Base-by-base conservation (phyloP, 1,140 invertebrate species). In the Colletes gigas region DNA sequence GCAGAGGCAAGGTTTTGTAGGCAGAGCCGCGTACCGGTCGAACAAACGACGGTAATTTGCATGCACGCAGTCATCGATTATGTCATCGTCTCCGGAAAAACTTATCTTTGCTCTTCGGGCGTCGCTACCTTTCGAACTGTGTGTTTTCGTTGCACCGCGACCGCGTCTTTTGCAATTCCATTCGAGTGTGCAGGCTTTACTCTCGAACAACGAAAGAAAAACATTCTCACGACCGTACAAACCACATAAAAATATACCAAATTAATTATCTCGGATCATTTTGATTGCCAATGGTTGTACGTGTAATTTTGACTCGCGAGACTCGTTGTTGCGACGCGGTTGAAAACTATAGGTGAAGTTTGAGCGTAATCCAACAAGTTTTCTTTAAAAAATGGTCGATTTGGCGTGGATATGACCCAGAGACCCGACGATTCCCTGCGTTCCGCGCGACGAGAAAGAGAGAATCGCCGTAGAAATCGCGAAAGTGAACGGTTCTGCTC, bases 401-500 rank as follows among this genome's bases (percentile, higher is more conserved):
- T 9, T 7, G 6, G 3, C 3, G 44, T 9, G 63, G 1, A 47
- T 30, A 30, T 30, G 30, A 30, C 30, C 30, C 30, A 30, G 47
- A 17, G 63, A 66, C 7, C 8, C 30, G 60, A 17, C 17, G 15
- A 66, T 76, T 57, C 41, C 30, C 30, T 39, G 50, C 39, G 15
- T 66, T 75, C 4, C 47, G 7, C 17, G 52, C 44, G 54, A 59
- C 19, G 30, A 60, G 39, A 9, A 9, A 30, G 54, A 21, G 62
- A 75, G 41, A 77, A 60, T 60, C 15, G 21, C 17, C 21, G 44
- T 78, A 70, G 75, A 78, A 78, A 78, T 78, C 55, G 75, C 12
- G 67, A 78, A 78, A 78, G 75, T 62, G 75, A 78, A 78, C 66
- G 66, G 66, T 70, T 78, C 66, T 52, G 67, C 41, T 78, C 55